Evolutionary conservation across 2,113 vertebrate genomes (phyloP), one percentile per base, ranked within the genome.

Genomic region (crab-eating macaque (Macaca fascicularis)): DNA sequence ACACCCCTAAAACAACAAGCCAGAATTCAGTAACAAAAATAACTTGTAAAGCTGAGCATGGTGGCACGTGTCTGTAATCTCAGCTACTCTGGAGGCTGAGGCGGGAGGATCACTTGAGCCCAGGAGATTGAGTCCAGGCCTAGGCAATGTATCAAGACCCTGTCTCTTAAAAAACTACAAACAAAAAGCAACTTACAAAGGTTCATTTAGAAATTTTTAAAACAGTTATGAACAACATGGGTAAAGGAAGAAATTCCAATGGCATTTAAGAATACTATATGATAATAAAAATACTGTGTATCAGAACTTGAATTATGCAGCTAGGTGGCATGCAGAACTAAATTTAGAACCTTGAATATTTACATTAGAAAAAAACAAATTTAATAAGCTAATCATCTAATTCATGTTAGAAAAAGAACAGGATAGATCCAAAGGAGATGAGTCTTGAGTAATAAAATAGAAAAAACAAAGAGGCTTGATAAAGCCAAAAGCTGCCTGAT

Each of bases 11-110:
- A 70, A 25, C 17, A 72, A 59, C 82, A 48, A 52, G 32, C 86
- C 90, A 90, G 32, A 93, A 90, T 78, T 95, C 25, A 82, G 30
- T 90, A 85, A 55, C 48, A 90, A 59, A 91, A 96, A 55, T 82
- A 83, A 78, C 23, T 38, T 76, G 23, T 76, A 12, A 40, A 69
- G 32, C 67, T 69, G 67, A 13, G 13, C 6, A 3, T 19, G 30
- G 67, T 69, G 67, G 32, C 67, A 69, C 6, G 16, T 69, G 32
- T 30, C 32, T 69, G 3, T 35, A 69, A 16, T 69, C 32, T 16
- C 30, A 69, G 67, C 16, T 69, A 69, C 67, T 69, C 16, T 17
- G 67, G 67, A 69, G 67, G 67, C 67, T 69, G 67, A 69, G 67
- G 32, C 32, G 6, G 67, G 32, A 35, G 67, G 7, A 69, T 35